Evolutionary conservation across 1,140 invertebrate species (phyloP).

Genomic region (Saccostrea cuccullata): DNA sequence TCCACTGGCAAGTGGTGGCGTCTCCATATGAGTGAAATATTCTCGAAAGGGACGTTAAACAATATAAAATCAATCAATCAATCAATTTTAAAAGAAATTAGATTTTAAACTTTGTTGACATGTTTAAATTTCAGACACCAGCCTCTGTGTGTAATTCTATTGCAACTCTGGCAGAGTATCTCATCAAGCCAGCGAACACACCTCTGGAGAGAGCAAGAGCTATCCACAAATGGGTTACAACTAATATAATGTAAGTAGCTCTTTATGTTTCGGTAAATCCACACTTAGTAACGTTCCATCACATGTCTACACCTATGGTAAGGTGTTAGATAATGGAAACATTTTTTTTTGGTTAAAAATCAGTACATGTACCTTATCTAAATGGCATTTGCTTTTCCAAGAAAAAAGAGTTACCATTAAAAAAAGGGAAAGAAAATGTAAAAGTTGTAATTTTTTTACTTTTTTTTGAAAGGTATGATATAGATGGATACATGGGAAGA

Average conservation of each 20-base stretch:
- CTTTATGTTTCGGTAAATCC: not conserved
- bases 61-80: not conserved
- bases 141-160: conserved; percentile 27
- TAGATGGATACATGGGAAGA: conserved; percentile 21
- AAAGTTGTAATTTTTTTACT: too few species aligned
- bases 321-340: too few species aligned
- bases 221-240: conserved; percentile 28
- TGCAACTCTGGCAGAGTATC: not conserved
- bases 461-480: conserved; percentile 9
- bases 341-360: too few species aligned
- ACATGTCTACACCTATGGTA: too few species aligned
- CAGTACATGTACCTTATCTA: too few species aligned
- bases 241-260: conserved; percentile 18
- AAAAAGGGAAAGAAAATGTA: too few species aligned
- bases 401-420: too few species aligned
- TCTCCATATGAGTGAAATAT: too few species aligned
- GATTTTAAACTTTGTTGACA: not conserved
- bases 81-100: not conserved
- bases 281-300: too few species aligned
- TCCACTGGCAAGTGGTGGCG: too few species aligned
- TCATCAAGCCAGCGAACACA: conserved; percentile 2
- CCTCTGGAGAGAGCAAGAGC: not conserved
- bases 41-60: too few species aligned
- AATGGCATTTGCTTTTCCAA: too few species aligned
- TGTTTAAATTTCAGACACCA: conserved; percentile 3